phyloP scores from a whole-genome alignment of 2,797 vertebrate species.

The Myoxocephalus aenaeus region DNA sequence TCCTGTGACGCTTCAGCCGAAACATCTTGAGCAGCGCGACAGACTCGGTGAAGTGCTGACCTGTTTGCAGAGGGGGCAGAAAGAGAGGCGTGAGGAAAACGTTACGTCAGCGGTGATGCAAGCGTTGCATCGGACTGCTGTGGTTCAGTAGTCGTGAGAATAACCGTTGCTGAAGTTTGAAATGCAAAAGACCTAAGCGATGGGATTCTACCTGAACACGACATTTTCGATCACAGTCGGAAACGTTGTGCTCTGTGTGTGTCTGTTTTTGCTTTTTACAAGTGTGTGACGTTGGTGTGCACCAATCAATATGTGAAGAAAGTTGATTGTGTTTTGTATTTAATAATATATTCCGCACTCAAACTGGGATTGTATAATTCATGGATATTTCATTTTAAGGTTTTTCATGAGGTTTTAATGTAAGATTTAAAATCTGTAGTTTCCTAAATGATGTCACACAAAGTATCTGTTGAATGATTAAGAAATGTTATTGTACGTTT shows the following conservation, averaged over 20 bases:
- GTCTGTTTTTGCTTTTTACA: not conserved
- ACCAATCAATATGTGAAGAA: no score
- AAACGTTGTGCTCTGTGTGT: not conserved
- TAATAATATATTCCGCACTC: not conserved
- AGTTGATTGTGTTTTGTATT: not conserved
- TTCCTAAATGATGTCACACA: not conserved
- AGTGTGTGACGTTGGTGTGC: not conserved
- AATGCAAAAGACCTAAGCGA: no score
- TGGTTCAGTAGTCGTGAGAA: not conserved
- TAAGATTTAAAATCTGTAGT: not conserved
- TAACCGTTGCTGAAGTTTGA: not conserved
- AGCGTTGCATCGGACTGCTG: not conserved
- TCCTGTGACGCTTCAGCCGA: conserved; percentile 7
- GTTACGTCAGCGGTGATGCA: not conserved
- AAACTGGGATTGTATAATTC: not conserved
- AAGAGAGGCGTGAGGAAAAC: not conserved
- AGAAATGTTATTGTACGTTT: no score
- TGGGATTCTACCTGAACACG: not conserved
- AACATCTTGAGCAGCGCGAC: not conserved
- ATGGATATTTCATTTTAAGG: no score
- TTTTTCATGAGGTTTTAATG: not conserved
- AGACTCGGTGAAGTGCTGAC: not conserved
- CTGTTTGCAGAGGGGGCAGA: not conserved
- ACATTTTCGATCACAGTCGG: not conserved
- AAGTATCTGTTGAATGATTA: not conserved